Base-by-base conservation (phyloP, 2,888 invertebrate species). In the Hecatera dysodea region DNA sequence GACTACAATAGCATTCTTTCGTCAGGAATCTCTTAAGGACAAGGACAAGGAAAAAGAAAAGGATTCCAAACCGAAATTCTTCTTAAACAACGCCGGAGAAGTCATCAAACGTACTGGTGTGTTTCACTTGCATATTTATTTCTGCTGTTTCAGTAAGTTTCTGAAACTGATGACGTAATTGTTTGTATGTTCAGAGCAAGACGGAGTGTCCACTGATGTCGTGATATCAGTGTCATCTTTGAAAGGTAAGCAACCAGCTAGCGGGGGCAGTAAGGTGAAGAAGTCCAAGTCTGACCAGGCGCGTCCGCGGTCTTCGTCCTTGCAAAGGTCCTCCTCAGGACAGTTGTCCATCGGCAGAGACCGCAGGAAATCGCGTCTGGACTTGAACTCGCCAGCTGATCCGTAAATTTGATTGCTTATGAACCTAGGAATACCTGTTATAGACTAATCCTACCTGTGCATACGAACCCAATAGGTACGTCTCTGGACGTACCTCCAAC, bases 31-130 rank as follows among this genome's bases (percentile, higher is more conserved):
- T 84, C 87, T 92, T 76, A 95, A 95, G 53, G 78, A 78, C 27
- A 80, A 78, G 65, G 79, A 77, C 1, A 74, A 72, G 33, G 74
- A 74, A 46, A 80, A 78, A 85, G 96, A 96, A 46, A 80, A 78
- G 85, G 96, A 96, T 84, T 87, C 90, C 29, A 95, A 96, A 82
- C 93, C 95, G 8, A 96, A 95, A 88, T 96, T 93, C 90, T 96
- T 96, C 86, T 92, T 96, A 80, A 96, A 96, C 82, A 96, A 96
- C 83, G 96, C 96, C 48, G 96, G 96, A 39, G 96, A 95, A 90
- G 96, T 96, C 29, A 96, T 96, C 77, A 94, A 94, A 83, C 94
- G 96, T 64, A 94, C 94, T 64, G 95, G 95, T 94, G 74, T 87
- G 90, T 86, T 29, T 15, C 9, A 39, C 15, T 6, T 44, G 42